These are phyloP conservation scores for Lasioglossum zephyrum DNA, from an alignment of 2,888 invertebrate genomes.

Conservation along the genomic window DNA sequence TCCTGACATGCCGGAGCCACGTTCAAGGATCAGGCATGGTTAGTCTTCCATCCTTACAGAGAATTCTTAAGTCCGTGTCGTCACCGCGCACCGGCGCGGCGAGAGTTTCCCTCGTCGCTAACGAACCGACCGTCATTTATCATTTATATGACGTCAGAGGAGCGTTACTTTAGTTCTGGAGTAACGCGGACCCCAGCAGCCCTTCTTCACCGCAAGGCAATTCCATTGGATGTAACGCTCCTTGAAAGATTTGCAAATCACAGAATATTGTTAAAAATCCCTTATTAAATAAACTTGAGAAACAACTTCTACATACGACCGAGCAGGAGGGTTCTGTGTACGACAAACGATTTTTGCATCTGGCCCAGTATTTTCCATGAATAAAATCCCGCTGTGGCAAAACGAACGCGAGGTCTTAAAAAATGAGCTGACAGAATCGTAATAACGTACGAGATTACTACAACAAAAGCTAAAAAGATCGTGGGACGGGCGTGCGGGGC, in stretches of 20 bases:
- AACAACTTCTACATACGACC: neutral
- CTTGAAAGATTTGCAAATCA: neutral
- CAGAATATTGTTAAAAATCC: neutral
- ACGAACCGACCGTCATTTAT: slow-evolving; percentile 27
- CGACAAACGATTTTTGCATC: neutral
- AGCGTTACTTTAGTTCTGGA: slow-evolving; percentile 38
- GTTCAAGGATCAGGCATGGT: neutral
- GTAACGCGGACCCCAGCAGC: slow-evolving; percentile 19
- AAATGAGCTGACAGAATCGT: slow-evolving; percentile 12
- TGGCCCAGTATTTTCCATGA: neutral
- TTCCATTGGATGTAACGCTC: slow-evolving; percentile 46
- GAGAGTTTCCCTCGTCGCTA: slow-evolving; percentile 17
- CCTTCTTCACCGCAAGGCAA: slow-evolving; percentile 51
- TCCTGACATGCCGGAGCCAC: neutral
- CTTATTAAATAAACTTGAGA: no score
- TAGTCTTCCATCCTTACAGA: slow-evolving; percentile 3
- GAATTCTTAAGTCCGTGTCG: slow-evolving; percentile 29
- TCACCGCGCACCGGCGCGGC: neutral
- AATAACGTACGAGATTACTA: slow-evolving; percentile 4
- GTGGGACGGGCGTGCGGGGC: neutral
- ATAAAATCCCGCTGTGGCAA: neutral
- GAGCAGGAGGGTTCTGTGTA: neutral
- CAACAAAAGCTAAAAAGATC: neutral
- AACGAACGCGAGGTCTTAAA: neutral
- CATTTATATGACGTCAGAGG: slow-evolving; percentile 26